A percentile compares a stretch with the other conserved stretches of the same genome.
phyloP scores from a whole-genome alignment of 2,113 vertebrate genomes.

The Cryptomyrus ogoouensis region DNA sequence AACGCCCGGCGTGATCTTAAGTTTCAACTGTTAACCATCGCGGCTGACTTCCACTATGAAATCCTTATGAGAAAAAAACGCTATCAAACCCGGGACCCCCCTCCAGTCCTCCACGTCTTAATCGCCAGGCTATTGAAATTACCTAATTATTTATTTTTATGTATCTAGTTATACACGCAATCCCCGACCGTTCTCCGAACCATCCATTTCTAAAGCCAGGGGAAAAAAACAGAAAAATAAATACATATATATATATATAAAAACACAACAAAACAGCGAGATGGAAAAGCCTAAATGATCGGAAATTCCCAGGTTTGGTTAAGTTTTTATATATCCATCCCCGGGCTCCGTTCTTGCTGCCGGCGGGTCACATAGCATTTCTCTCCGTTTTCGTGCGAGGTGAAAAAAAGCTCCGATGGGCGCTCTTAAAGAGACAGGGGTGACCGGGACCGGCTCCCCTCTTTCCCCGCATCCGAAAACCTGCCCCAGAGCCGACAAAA shows the following conservation, averaged over 20 bases:
- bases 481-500: constrained; percentile 62
- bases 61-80: constrained; percentile 30
- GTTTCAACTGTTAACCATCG: constrained; percentile 44
- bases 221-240: constrained; percentile 23
- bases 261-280: neutral
- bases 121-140: constrained; percentile 48
- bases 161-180: constrained; percentile 40
- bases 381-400: constrained; percentile 51
- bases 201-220: constrained; percentile 37
- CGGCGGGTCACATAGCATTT: constrained; percentile 50
- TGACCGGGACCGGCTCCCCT: constrained; percentile 58
- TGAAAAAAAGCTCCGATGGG: constrained; percentile 56
- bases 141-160: constrained; percentile 46
- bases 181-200: constrained; percentile 52
- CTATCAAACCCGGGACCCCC: constrained; percentile 40
- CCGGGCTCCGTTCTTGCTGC: constrained; percentile 47
- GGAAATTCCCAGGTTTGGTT: constrained; percentile 49
- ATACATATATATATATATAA: neutral
- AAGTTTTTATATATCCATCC: constrained; percentile 60
- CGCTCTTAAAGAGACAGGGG: constrained; percentile 72
- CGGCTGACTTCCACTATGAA: constrained; percentile 36
- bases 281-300: constrained; percentile 15
- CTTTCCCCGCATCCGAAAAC: constrained; percentile 60
- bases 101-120: constrained; percentile 55
- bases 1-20: constrained; percentile 36